Percentiles rank a stretch among this genome's conserved stretches.
phyloP scores from a whole-genome alignment of 1,140 invertebrate genomes.

The Luehdorfia chinensis region DNA sequence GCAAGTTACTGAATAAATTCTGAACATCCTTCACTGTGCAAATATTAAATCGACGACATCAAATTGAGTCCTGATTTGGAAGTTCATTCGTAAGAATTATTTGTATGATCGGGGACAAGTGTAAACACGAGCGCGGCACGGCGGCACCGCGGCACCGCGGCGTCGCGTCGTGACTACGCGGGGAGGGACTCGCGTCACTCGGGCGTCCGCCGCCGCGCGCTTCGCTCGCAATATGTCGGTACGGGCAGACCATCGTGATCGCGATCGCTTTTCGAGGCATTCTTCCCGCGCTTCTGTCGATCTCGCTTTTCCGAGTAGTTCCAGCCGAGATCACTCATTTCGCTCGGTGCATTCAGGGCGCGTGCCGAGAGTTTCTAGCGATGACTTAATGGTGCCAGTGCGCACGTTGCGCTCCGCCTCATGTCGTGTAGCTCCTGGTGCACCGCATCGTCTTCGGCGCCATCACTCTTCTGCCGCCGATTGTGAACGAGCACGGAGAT shows the following conservation, averaged over 20 bases:
- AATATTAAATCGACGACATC: constrained; percentile 44
- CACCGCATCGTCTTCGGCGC: constrained; percentile 60
- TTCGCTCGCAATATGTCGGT: constrained; percentile 64
- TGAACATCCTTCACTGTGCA: constrained; percentile 46
- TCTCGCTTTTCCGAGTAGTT: constrained; percentile 58
- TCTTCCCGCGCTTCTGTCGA: constrained; percentile 70
- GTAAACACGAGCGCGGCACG: constrained; percentile 59
- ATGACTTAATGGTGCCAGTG: constrained; percentile 67
- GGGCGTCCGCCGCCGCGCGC: constrained; percentile 63
- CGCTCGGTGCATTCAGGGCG: constrained; percentile 65
- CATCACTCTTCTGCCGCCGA: constrained; percentile 68
- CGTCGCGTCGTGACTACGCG: constrained; percentile 26
- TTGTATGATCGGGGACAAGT: constrained; percentile 51
- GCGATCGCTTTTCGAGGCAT: constrained; percentile 63
- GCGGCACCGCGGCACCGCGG: constrained; percentile 28
- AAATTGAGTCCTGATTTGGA: constrained; percentile 41
- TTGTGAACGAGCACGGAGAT: constrained; percentile 62
- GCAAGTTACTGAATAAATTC: constrained; percentile 32
- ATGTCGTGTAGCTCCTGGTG: constrained; percentile 57
- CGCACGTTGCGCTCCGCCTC: constrained; percentile 66
- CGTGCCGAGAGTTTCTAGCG: constrained; percentile 59
- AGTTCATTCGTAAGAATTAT: constrained; percentile 54
- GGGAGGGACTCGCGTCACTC: constrained; percentile 56
- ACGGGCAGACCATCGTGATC: constrained; percentile 60
- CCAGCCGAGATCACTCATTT: constrained; percentile 61